Evolutionary conservation across 2,113 vertebrate species (phyloP).

Genomic region (Tenrec ecaudatus): DNA sequence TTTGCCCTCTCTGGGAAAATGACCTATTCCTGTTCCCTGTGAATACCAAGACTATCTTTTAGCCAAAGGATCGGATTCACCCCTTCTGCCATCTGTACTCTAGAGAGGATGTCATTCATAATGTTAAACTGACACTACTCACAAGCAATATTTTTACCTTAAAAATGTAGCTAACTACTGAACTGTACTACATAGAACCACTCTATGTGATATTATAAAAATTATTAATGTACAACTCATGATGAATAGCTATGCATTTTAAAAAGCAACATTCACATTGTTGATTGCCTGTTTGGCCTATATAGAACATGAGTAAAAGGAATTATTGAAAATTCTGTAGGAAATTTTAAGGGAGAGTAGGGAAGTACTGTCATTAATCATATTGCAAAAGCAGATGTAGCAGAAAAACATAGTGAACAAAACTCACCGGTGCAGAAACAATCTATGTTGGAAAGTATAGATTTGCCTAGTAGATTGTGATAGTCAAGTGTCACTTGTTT

Average conservation of each 20-base stretch:
- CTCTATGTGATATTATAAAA: slow-evolving; percentile 6
- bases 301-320: slow-evolving; percentile 7
- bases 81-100: background rate
- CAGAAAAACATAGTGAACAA: slow-evolving; percentile 5
- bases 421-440: slow-evolving; percentile 57
- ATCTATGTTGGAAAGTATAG: slow-evolving; percentile 48
- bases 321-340: slow-evolving; percentile 13
- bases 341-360: slow-evolving; percentile 2
- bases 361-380: slow-evolving; percentile 50
- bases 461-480: slow-evolving; percentile 56
- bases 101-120: background rate
- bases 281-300: background rate
- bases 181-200: background rate
- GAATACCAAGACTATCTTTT: background rate
- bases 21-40: background rate
- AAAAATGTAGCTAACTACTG: background rate
- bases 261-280: background rate
- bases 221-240: background rate
- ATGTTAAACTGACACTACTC: slow-evolving; percentile 11
- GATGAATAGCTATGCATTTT: background rate
- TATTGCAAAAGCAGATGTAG: slow-evolving; percentile 36
- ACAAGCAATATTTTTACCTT: background rate
- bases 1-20: background rate
- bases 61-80: background rate
- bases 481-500: slow-evolving; percentile 53